Base-by-base conservation (phyloP, 2,888 invertebrate genomes). In the Teleogryllus oceanicus region DNA sequence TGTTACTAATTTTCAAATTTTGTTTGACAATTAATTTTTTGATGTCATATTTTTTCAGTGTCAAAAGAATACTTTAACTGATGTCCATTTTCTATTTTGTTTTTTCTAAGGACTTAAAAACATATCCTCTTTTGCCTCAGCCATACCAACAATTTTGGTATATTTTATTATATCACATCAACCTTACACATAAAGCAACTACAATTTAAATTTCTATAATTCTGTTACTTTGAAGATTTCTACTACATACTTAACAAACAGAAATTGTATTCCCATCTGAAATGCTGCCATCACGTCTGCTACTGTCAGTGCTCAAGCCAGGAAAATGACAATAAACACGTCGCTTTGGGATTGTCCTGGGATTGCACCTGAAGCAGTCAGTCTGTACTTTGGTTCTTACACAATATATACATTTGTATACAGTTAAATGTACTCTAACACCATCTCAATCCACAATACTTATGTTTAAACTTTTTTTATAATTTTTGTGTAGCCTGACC, bases 101-200 rank as follows among this genome's bases (percentile, higher is more conserved):
- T 37, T 37, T 5, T 37, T 37, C 37, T 37, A 37, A 37, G 8
- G 37, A 37, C 8, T 37, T 37, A 37, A 4, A 77, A 77, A 77
- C 16, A 50, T 77, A 49, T 77, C 50, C 77, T 50, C 77, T 50
- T 49, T n/a, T 77, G n/a, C n/a, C 77, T 50, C 21, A 37, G 49
- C 77, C n/a, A 50, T 77, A 77, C 77, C 77, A 77, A 77, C 78
- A 78, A 78, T 77, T 77, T 80, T 80, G 75, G 78, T 81, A 80
- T 77, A 62, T 80, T 79, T 83, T 84, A 84, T 87, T 87, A 87
- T 88, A 88, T 88, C 88, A 88, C 88, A 88, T 87, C 86, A 87
- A 88, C 87, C 86, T 87, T 87, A 88, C 88, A 88, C 87, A 85
- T 87, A 88, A 88, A 88, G 88, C 88, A 88, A 85, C 85, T 81